A percentile compares a stretch with the other conserved stretches of the same genome.
Conservation (phyloP, 1,140 invertebrate species). For the Arion vulgaris region DNA sequence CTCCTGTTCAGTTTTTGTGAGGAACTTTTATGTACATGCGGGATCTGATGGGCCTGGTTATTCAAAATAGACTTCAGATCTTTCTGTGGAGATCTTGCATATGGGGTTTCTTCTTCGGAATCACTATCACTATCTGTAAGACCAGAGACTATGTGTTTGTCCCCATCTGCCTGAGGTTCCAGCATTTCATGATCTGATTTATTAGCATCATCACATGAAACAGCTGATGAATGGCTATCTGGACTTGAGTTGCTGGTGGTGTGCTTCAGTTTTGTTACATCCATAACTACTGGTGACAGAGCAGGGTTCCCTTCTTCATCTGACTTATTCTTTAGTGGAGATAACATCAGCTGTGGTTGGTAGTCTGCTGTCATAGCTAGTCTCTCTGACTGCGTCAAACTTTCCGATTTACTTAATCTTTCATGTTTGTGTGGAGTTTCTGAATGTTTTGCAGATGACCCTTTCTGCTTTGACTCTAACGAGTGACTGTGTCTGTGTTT, state of each 20-base stretch:
- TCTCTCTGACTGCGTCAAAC: neutral
- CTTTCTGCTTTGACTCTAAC: slow-evolving; percentile 14
- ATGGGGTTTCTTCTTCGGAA: slow-evolving; percentile 20
- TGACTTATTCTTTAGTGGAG: slow-evolving; percentile 17
- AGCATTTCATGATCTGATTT: slow-evolving; percentile 22
- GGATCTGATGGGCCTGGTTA: neutral
- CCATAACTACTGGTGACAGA: neutral
- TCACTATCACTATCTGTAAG: slow-evolving; percentile 35
- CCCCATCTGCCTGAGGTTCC: slow-evolving; percentile 10
- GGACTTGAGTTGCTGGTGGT: neutral
- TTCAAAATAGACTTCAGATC: neutral
- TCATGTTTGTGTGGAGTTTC: neutral
- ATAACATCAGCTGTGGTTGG: slow-evolving; percentile 24
- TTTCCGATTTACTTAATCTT: slow-evolving; percentile 2
- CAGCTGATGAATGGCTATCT: neutral
- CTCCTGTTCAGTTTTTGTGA: neutral
- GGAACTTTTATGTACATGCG: neutral
- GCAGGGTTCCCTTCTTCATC: neutral
- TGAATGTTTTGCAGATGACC: neutral
- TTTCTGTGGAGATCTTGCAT: slow-evolving; percentile 14
- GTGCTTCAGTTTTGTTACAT: neutral
- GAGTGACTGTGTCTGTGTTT: slow-evolving; percentile 21
- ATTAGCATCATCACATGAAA: neutral
- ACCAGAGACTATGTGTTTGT: slow-evolving; percentile 24
- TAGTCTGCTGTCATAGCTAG: slow-evolving; percentile 34